These are phyloP conservation scores for Cataglyphis altisquamis DNA, from an alignment of 2,888 invertebrate genomes.

Conservation along the genomic window DNA sequence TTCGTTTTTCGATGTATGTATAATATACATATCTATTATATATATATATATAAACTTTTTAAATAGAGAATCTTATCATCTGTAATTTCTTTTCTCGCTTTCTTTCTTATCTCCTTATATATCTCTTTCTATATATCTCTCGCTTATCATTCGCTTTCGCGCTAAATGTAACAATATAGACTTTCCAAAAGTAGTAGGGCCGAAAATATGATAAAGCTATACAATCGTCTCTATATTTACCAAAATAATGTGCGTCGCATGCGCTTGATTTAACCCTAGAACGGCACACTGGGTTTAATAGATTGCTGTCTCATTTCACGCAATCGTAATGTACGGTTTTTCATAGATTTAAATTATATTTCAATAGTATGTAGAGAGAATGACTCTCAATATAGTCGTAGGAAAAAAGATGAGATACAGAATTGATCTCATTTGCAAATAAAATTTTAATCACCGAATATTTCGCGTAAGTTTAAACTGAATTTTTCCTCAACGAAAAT, in stretches of 20 bases:
- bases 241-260: conserved; percentile 8
- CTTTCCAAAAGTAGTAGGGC: conserved; percentile 62
- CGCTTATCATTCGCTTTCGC: conserved; percentile 28
- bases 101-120: conserved; percentile 31
- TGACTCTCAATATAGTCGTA: background rate
- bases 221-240: background rate
- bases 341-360: background rate
- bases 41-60: conserved; percentile 44
- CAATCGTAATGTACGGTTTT: background rate
- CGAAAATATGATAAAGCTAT: conserved; percentile 68
- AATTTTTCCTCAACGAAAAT: background rate
- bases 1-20: conserved; percentile 20
- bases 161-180: conserved; percentile 57
- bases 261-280: conserved; percentile 1
- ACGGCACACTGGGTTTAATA: conserved; percentile 17
- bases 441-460: background rate
- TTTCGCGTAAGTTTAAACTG: background rate
- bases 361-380: background rate
- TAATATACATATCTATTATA: conserved; percentile 25
- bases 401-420: too few species aligned
- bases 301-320: conserved; percentile 18
- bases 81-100: conserved; percentile 58
- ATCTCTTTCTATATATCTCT: conserved; percentile 25
- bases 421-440: background rate
- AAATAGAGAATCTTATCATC: conserved; percentile 41